A percentile compares a stretch with the other conserved stretches of the same genome.
Conservation (phyloP, 2,113 vertebrate species). For the Rhinoderma darwinii region DNA sequence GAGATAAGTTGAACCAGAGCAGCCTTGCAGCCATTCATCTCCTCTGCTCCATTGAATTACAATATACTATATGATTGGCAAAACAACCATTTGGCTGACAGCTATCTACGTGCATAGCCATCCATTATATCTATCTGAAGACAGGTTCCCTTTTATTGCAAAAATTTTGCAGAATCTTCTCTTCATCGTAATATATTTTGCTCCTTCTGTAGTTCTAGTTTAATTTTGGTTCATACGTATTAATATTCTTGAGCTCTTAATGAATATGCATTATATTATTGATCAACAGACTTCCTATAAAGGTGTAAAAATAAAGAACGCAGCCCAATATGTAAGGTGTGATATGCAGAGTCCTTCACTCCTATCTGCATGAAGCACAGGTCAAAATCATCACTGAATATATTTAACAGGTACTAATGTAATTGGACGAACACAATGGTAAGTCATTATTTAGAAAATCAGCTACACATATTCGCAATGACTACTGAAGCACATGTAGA, state of each 20-base stretch:
- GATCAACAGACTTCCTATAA: background rate
- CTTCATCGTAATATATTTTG: background rate
- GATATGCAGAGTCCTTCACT: background rate
- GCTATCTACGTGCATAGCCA: background rate
- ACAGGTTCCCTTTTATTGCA: background rate
- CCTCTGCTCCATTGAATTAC: background rate
- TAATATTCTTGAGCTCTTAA: background rate
- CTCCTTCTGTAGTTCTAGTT: background rate
- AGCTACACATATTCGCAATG: background rate
- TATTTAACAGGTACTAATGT: conserved; percentile 10
- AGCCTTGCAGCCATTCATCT: too few relatives aligned
- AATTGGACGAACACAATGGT: conserved; percentile 16
- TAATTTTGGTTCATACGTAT: background rate
- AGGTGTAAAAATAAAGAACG: background rate
- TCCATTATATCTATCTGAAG: background rate
- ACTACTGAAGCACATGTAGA: background rate
- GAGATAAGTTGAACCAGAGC: too few relatives aligned
- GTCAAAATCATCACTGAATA: background rate
- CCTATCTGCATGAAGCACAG: background rate
- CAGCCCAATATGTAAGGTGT: background rate
- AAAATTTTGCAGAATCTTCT: background rate
- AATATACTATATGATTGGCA: background rate
- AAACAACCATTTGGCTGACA: background rate
- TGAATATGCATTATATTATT: background rate
- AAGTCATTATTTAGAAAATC: conserved; percentile 22